Evolutionary conservation across 2,113 vertebrate species (phyloP).

Genomic region (Daphoenositta chrysoptera): DNA sequence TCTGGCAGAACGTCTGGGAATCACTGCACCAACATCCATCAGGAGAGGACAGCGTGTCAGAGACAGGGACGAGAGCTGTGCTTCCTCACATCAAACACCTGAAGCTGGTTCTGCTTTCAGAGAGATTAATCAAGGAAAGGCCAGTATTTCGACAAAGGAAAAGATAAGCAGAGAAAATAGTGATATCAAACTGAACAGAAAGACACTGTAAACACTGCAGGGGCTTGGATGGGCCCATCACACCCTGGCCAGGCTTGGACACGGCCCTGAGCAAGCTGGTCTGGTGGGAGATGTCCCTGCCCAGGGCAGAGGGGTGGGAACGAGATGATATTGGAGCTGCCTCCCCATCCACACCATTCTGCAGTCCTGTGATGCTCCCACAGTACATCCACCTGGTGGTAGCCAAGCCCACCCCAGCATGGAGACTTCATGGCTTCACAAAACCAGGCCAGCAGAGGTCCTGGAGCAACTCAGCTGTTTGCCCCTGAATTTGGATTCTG

Average conservation of each 20-base stretch:
- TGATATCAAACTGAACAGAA: background rate
- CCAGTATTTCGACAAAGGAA: background rate
- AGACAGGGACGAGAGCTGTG: background rate
- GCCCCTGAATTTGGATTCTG: background rate
- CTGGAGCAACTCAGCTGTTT: background rate
- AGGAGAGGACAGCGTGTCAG: background rate
- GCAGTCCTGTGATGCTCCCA: background rate
- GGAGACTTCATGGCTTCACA: background rate
- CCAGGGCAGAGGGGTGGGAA: background rate
- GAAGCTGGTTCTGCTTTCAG: background rate
- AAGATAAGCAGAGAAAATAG: background rate
- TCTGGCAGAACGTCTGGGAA: background rate
- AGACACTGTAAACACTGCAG: background rate
- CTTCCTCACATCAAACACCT: background rate
- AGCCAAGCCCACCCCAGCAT: background rate
- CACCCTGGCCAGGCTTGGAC: background rate
- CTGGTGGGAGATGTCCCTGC: background rate
- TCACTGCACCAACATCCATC: background rate
- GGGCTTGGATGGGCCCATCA: background rate
- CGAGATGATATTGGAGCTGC: background rate
- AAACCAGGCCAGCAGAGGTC: background rate
- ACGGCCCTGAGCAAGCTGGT: background rate
- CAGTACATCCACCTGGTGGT: background rate
- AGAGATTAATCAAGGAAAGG: conserved; percentile 1
- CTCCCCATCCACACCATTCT: background rate